A percentile compares a stretch with the other conserved stretches of the same genome.
These are phyloP conservation scores for Catharus fuscescens DNA, from an alignment of 2,113 vertebrate species.

Conservation along the genomic window DNA sequence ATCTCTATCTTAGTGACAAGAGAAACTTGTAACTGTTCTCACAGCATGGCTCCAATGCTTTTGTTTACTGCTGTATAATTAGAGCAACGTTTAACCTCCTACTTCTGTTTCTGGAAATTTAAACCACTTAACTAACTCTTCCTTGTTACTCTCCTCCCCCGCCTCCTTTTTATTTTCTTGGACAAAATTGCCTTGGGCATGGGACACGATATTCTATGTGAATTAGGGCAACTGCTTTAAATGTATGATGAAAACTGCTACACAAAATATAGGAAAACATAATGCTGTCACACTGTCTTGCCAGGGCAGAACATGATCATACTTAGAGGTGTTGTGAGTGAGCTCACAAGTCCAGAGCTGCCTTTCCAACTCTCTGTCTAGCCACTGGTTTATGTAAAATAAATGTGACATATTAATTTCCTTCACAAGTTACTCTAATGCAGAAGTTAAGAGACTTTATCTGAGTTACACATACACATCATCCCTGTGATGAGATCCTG, in stretches of 20 bases:
- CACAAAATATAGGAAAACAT: not conserved
- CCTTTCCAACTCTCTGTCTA: not conserved
- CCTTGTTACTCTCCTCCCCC: not conserved
- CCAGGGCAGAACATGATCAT: not conserved
- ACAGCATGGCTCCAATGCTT: not conserved
- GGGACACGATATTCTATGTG: not conserved
- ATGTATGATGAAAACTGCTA: not conserved
- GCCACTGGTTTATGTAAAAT: not conserved
- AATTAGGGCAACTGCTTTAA: not conserved
- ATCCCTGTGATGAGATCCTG: not conserved
- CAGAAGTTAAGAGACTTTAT: not conserved
- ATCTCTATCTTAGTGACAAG: not conserved
- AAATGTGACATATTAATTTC: not conserved
- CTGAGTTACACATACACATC: not conserved
- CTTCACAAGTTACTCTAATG: not conserved
- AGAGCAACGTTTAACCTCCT: conserved; percentile 15
- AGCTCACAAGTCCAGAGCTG: not conserved
- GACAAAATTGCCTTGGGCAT: not conserved
- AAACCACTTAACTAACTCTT: conserved; percentile 20
- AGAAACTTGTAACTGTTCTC: not conserved
- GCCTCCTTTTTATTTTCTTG: not conserved
- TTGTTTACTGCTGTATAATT: conserved; percentile 41
- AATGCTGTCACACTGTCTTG: not conserved
- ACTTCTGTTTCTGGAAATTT: conserved; percentile 26
- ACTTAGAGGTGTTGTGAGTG: not conserved